Evolutionary conservation across 2,113 vertebrate genomes (phyloP).

Genomic region (Phocoena sinus): DNA sequence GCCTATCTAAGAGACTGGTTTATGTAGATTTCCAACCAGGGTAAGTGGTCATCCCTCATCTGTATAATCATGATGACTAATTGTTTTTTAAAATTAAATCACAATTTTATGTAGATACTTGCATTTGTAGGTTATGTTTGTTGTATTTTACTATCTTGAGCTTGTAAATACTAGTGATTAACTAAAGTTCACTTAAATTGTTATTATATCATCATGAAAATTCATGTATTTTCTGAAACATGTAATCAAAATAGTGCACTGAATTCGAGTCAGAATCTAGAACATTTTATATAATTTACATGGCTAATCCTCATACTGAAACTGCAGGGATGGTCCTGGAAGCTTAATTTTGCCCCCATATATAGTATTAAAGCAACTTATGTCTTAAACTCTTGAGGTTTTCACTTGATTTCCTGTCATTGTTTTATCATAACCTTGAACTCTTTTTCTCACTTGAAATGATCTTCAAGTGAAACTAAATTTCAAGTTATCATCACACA

Average conservation of each 20-base stretch:
- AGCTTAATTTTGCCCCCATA: neutral
- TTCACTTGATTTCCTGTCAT: neutral
- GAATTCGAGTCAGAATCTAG: constrained; percentile 7
- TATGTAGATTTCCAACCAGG: neutral
- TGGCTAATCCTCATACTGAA: neutral
- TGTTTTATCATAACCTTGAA: neutral
- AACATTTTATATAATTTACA: constrained; percentile 1
- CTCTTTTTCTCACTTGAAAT: neutral
- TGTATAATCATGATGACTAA: neutral
- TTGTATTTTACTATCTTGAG: neutral
- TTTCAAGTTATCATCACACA: neutral
- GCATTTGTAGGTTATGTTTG: neutral
- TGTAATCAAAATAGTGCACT: neutral
- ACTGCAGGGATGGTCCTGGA: neutral
- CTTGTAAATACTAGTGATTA: constrained; percentile 18
- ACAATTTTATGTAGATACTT: neutral
- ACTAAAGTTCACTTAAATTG: constrained; percentile 10
- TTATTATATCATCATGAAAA: neutral
- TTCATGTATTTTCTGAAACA: constrained; percentile 6
- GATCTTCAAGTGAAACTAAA: neutral
- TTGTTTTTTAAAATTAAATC: neutral
- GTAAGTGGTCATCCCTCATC: neutral
- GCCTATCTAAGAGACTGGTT: neutral
- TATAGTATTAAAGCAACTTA: neutral
- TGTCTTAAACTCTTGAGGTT: neutral